Percentiles rank a stretch among this genome's conserved stretches.
These are phyloP conservation scores for Sarcophaga rosellei DNA, from an alignment of 2,888 invertebrate species.

Conservation along the genomic window DNA sequence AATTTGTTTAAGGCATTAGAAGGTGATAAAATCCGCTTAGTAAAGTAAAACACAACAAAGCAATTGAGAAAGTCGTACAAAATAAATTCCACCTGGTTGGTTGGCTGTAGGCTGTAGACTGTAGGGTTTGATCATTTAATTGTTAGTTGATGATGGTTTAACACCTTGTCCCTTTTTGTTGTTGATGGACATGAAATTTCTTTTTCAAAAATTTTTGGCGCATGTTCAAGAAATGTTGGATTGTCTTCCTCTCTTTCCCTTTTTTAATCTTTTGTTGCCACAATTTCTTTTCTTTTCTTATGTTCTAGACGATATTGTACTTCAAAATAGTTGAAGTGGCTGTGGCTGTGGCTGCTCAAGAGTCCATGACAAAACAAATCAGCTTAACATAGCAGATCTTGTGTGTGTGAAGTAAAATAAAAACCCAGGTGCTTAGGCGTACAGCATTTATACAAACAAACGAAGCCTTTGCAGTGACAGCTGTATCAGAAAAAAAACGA, in stretches of 20 bases:
- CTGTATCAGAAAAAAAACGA: constrained; percentile 52
- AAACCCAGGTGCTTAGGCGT: constrained; percentile 67
- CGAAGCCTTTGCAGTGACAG: constrained; percentile 54
- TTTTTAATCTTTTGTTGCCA: constrained; percentile 61
- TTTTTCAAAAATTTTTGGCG: constrained; percentile 51
- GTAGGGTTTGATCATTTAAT: not conserved
- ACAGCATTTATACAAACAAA: constrained; percentile 20
- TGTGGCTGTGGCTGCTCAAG: constrained; percentile 51
- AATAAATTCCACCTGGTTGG: constrained; percentile 55
- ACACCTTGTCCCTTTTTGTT: constrained; percentile 48
- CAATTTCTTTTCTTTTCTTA: constrained; percentile 60
- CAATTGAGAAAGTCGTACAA: not conserved
- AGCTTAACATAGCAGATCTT: not conserved
- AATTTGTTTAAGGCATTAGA: constrained; percentile 33
- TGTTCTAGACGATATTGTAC: constrained; percentile 31
- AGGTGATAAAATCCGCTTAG: constrained; percentile 42
- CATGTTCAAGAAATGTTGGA: constrained; percentile 46
- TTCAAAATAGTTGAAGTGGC: constrained; percentile 36
- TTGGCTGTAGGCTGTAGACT: not conserved
- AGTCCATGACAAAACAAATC: constrained; percentile 21
- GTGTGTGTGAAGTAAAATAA: not conserved
- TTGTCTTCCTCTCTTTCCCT: constrained; percentile 24
- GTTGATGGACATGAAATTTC: constrained; percentile 6
- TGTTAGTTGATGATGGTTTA: not conserved
- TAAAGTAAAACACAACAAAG: not conserved